These are phyloP conservation scores for Myodes glareolus DNA, from an alignment of 2,113 vertebrate genomes.

Conservation along the genomic window DNA sequence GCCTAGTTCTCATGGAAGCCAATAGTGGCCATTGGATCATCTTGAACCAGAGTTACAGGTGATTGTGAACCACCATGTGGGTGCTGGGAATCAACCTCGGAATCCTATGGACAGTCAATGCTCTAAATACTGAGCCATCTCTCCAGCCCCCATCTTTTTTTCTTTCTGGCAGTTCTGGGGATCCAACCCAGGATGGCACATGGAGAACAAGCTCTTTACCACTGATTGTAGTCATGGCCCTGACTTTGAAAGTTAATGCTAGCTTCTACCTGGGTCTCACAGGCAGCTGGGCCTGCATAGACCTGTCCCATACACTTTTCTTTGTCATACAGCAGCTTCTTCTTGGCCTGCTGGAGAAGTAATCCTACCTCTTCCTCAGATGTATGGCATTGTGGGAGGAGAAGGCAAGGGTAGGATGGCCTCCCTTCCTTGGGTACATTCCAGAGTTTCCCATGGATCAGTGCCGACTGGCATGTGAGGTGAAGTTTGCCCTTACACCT, in stretches of 20 bases:
- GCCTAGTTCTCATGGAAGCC: neutral
- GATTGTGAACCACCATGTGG: neutral
- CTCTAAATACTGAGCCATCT: neutral
- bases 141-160: neutral
- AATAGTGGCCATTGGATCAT: neutral
- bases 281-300: neutral
- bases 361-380: neutral
- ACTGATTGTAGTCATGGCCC: neutral
- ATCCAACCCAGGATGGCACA: neutral
- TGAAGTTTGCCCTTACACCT: neutral
- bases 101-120: neutral
- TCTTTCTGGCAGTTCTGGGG: neutral
- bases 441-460: neutral
- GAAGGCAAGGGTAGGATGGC: neutral
- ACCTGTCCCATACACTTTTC: neutral
- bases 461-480: rapidly evolving
- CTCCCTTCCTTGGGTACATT: neutral
- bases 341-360: neutral
- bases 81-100: neutral
- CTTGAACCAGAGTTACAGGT: neutral
- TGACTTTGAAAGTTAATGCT: neutral
- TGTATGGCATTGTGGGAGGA: neutral
- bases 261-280: neutral
- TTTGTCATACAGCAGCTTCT: too few species aligned
- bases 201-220: neutral